Conservation (phyloP, 2,113 vertebrate species). For the Syrmaticus mikado region DNA sequence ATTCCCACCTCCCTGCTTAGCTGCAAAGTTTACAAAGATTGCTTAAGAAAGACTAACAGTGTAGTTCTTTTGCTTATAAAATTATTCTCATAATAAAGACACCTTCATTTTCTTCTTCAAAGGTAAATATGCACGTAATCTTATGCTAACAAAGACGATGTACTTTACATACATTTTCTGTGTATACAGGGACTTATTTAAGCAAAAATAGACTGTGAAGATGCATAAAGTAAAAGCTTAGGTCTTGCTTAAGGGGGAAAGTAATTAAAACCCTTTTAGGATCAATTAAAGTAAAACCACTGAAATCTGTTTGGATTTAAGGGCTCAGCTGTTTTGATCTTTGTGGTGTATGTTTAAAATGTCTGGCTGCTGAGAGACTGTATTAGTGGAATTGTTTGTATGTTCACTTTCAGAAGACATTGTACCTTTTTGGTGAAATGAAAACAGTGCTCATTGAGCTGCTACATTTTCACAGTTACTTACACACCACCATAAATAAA, state of each 20-base stretch:
- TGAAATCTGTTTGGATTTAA: conserved; percentile 39
- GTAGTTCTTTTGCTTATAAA: not conserved
- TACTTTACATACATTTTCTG: not conserved
- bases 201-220: not conserved
- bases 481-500: not conserved
- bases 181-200: not conserved
- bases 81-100: not conserved
- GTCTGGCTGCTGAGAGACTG: not conserved
- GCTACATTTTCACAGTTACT: not conserved
- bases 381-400: not conserved
- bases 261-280: conserved; percentile 35
- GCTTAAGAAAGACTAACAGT: not conserved
- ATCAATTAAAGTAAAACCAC: conserved; percentile 20
- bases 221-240: not conserved
- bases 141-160: not conserved
- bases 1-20: not conserved
- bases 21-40: not conserved
- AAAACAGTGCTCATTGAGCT: not conserved
- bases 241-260: conserved; percentile 1
- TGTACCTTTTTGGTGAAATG: not conserved
- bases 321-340: conserved; percentile 15
- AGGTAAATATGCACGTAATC: not conserved
- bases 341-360: not conserved
- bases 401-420: not conserved
- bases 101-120: not conserved